Percentiles rank a stretch among this genome's conserved stretches.
Conservation (phyloP, 2,888 invertebrate species). For the Amorpha juglandis region DNA sequence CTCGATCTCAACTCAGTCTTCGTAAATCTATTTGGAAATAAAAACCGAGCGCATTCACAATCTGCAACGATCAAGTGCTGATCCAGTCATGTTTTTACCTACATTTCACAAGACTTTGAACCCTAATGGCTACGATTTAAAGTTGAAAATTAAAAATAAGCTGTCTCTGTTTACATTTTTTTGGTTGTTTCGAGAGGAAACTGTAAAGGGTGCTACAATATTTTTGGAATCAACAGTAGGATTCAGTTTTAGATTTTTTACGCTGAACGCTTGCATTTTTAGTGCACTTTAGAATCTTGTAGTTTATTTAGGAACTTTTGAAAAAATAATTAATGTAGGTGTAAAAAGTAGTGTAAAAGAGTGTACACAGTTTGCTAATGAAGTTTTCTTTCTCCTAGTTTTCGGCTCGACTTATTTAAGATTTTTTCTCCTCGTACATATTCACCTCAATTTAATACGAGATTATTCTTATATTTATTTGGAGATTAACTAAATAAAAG, state of each 20-base stretch:
- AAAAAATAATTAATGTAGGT: too few species aligned
- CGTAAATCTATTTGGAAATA: constrained; percentile 8
- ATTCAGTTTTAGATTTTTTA: not conserved
- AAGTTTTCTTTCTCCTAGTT: too few species aligned
- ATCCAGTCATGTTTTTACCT: not conserved
- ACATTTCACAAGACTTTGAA: too few species aligned
- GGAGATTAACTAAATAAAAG: too few species aligned
- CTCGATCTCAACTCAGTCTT: not conserved
- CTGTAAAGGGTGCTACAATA: constrained; percentile 8
- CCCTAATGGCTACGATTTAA: not conserved
- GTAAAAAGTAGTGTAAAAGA: too few species aligned
- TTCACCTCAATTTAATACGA: too few species aligned
- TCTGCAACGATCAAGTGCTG: constrained; percentile 10
- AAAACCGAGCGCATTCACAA: constrained; percentile 11
- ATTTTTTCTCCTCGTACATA: too few species aligned
- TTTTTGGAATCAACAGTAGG: constrained; percentile 18
- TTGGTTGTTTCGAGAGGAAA: constrained; percentile 10
- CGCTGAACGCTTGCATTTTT: not conserved
- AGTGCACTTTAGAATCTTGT: not conserved
- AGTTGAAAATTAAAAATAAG: not conserved
- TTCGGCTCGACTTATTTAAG: too few species aligned
- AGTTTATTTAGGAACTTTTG: not conserved
- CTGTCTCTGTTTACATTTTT: not conserved
- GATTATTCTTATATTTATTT: too few species aligned
- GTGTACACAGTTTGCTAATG: too few species aligned